Conservation (phyloP, 2,113 vertebrate genomes). For the Arothron firmamentum region DNA sequence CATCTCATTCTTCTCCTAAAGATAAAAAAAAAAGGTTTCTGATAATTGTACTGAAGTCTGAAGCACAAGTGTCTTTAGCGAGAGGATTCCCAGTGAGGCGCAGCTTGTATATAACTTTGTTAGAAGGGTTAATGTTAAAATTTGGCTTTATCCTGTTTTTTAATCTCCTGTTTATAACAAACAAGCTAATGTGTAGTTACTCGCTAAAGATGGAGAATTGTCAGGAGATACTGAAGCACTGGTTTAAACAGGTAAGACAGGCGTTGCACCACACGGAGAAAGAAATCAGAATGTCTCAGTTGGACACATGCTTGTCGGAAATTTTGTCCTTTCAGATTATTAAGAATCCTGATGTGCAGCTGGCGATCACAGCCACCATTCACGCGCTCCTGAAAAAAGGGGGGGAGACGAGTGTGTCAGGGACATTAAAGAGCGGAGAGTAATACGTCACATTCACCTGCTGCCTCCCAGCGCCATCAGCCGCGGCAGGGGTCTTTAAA, state of each 20-base stretch:
- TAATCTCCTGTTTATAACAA: too few relatives aligned
- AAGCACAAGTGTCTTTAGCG: too few relatives aligned
- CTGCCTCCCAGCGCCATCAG: slow-evolving; percentile 33
- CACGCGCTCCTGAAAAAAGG: not conserved
- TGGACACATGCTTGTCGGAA: slow-evolving; percentile 28
- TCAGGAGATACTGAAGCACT: not conserved
- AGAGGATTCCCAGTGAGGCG: too few relatives aligned
- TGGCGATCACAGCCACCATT: slow-evolving; percentile 11
- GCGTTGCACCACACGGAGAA: slow-evolving; percentile 25
- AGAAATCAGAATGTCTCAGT: slow-evolving; percentile 7
- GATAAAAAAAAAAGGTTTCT: not conserved
- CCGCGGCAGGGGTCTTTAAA: slow-evolving; percentile 25
- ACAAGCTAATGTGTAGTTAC: not conserved
- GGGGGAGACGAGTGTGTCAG: slow-evolving; percentile 16
- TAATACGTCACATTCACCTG: slow-evolving; percentile 29
- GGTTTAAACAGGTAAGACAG: slow-evolving; percentile 8
- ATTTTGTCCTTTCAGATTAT: slow-evolving; percentile 31
- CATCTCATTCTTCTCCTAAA: not conserved
- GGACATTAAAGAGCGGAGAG: slow-evolving; percentile 31
- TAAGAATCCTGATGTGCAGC: slow-evolving; percentile 2
- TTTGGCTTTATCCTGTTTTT: too few relatives aligned
- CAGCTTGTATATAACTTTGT: too few relatives aligned
- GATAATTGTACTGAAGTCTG: too few relatives aligned
- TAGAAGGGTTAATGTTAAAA: too few relatives aligned
- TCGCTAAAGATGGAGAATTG: slow-evolving; percentile 11